Percentiles rank a stretch among this genome's conserved stretches.
These are phyloP conservation scores for Montipora capitata DNA, from an alignment of 92 coral and sea anemone genomes.

Conservation along the genomic window DNA sequence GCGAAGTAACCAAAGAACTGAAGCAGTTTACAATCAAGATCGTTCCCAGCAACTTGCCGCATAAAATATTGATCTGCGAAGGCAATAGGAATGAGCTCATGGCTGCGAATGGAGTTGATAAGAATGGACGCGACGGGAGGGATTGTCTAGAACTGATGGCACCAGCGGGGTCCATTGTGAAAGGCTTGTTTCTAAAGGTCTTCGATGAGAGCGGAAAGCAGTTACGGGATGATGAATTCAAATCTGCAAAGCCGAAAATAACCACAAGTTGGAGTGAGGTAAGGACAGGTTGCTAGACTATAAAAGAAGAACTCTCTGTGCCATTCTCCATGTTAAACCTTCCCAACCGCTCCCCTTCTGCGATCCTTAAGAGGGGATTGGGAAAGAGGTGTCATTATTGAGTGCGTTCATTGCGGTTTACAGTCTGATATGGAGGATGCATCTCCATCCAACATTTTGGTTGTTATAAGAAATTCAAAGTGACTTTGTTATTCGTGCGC, in stretches of 20 bases:
- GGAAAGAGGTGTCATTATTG: no score
- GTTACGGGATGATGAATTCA: conserved; percentile 65
- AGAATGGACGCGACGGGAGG: conserved; percentile 57
- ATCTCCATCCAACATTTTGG: no score
- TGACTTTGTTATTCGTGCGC: no score
- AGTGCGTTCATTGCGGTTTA: no score
- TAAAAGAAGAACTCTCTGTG: no score
- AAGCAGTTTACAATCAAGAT: conserved; percentile 83
- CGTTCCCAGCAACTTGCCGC: conserved; percentile 88
- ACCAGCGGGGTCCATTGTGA: conserved; percentile 84
- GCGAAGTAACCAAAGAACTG: conserved; percentile 77
- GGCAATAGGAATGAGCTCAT: conserved; percentile 37
- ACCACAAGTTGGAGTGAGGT: conserved; percentile 94
- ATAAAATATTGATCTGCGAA: conserved; percentile 81
- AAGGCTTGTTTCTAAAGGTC: conserved; percentile 77
- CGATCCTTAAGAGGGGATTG: no score
- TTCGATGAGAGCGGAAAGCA: conserved; percentile 83
- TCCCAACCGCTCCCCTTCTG: no score
- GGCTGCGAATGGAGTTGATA: conserved; percentile 42
- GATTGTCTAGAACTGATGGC: conserved; percentile 89
- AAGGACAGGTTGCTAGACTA: neutral
- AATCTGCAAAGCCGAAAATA: conserved; percentile 69
- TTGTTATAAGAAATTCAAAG: no score
- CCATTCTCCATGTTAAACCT: no score
- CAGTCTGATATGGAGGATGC: no score